Evolutionary conservation across 2,113 vertebrate genomes (phyloP).

Genomic region (zebrafish (Danio rerio)): DNA sequence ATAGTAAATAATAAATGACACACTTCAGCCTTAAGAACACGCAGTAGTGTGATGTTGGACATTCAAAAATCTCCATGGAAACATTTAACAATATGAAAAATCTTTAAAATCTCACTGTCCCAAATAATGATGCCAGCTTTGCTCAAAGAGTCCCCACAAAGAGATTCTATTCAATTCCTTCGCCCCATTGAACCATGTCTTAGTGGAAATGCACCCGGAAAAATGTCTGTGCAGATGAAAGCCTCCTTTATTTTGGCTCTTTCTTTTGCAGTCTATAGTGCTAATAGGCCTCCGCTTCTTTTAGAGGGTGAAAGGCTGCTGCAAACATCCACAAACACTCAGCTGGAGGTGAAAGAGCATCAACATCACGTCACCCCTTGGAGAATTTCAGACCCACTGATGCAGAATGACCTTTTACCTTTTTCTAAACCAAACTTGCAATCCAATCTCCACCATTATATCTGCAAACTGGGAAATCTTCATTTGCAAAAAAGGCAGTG

Average conservation of each 20-base stretch:
- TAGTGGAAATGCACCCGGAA: slow-evolving; percentile 1
- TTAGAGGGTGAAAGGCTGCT: slow-evolving; percentile 27
- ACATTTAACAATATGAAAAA: slow-evolving; percentile 27
- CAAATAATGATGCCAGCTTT: not conserved
- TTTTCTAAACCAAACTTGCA: slow-evolving; percentile 21
- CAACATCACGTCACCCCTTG: not conserved
- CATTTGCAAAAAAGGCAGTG: slow-evolving; percentile 18
- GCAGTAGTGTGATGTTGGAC: too few relatives aligned
- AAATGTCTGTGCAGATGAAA: slow-evolving; percentile 46
- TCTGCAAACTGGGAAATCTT: not conserved
- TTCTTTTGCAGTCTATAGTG: slow-evolving; percentile 37
- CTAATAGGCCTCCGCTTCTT: slow-evolving; percentile 18
- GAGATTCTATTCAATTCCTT: slow-evolving; percentile 3
- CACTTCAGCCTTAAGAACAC: slow-evolving; percentile 19
- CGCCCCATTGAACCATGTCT: not conserved
- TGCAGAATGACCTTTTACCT: not conserved
- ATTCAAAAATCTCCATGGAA: slow-evolving; percentile 14
- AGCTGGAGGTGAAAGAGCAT: slow-evolving; percentile 18
- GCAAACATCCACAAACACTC: slow-evolving; percentile 41
- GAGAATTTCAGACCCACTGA: slow-evolving; percentile 20
- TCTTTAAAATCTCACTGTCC: slow-evolving; percentile 1
- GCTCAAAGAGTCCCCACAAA: slow-evolving; percentile 10
- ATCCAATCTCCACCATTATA: slow-evolving; percentile 31
- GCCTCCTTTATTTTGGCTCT: slow-evolving; percentile 40
- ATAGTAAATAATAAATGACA: not conserved